Conservation (phyloP, 2,797 vertebrate genomes). For the Morelia viridis region DNA sequence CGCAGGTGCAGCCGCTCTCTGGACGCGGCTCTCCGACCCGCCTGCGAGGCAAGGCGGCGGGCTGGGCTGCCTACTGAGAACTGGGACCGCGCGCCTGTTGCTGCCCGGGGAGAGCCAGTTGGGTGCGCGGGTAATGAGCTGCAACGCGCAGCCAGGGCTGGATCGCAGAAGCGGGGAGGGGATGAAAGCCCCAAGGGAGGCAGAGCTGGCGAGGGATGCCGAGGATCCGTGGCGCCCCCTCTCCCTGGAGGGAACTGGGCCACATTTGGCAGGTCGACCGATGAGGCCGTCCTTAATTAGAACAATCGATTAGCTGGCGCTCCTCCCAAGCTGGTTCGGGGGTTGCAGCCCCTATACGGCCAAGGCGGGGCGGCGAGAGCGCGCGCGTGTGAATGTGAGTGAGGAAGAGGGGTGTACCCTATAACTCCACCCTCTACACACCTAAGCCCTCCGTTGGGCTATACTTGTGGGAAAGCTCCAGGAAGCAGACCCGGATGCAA, state of each 20-base stretch:
- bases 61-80: not conserved
- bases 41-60: not conserved
- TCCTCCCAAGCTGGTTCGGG: not conserved
- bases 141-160: not conserved
- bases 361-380: not conserved
- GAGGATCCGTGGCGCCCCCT: not conserved
- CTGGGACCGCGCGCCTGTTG: not conserved
- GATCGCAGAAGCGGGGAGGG: not conserved
- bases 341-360: not conserved
- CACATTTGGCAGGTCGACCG: not conserved
- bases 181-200: not conserved
- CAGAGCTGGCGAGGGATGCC: not conserved
- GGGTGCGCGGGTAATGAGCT: no score
- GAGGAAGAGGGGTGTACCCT: not conserved
- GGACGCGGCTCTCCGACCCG: not conserved
- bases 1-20: slow-evolving; percentile 43
- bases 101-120: not conserved
- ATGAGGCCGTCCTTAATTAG: not conserved
- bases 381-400: not conserved
- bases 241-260: not conserved
- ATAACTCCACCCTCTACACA: not conserved
- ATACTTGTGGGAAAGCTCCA: not conserved
- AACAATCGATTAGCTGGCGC: not conserved
- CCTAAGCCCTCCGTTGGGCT: not conserved
- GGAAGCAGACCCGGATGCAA: not conserved